Evolutionary conservation across 2,888 invertebrate genomes (phyloP), one percentile per base, ranked within the genome.

Genomic region (Ectropis crepuscularia): DNA sequence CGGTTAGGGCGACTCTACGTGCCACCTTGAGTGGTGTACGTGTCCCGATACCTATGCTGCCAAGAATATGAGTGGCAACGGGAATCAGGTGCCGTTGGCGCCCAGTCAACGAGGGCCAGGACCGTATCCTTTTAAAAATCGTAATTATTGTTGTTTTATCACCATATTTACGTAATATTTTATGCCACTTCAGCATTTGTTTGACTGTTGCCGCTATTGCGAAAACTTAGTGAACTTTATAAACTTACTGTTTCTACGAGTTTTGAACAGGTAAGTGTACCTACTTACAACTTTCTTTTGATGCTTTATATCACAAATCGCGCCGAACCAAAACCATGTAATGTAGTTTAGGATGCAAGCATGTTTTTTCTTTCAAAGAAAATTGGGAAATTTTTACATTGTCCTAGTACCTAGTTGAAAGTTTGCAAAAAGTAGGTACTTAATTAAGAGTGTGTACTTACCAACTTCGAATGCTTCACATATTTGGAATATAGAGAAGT

Each of bases 61-160:
- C 88, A 88, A 93, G 87, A 90, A 83, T 88, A 95, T 95, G 95
- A 95, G 94, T 90, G 93, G 94, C 87, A 95, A 94, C 91, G 94
- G 94, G 89, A 95, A 94, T 89, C 94, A 94, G 93, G 93, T 94
- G 93, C 94, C 94, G 86, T 86, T 93, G 87, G 94, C 94, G 87
- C 93, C 93, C 83, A 92, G 87, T 92, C 94, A 90, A 84, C 94
- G 92, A 87, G 94, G 89, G 77, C 92, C 90, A 85, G 93, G 89
- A 86, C 82, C 93, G 94, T 94, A 94, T 94, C 94, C 94, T 94
- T 94, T 94, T 72, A 64, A 71, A 70, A 72, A 74, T 73, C 43
- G 37, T 48, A 53, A 79, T 76, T 79, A 75, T 70, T 76, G 62
- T 77, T 70, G 64, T 80, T 82, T 82, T 84, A 81, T 80, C 74